Percentiles rank a stretch among this genome's conserved stretches.
phyloP scores from a whole-genome alignment of 2,113 vertebrate genomes.

The Axis porcinus region DNA sequence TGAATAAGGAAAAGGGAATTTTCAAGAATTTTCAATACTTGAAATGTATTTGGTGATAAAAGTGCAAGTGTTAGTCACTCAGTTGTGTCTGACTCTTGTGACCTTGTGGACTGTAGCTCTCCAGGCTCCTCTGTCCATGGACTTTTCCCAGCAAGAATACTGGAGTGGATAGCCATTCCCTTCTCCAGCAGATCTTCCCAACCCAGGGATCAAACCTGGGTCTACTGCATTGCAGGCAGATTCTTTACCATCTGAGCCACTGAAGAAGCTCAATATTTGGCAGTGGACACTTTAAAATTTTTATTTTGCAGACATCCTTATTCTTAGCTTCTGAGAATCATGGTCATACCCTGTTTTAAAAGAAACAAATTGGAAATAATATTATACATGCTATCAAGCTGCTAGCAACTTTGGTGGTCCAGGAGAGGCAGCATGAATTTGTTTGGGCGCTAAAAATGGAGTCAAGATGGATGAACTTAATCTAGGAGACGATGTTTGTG shows the following conservation, averaged over 20 bases:
- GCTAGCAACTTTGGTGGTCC: neutral
- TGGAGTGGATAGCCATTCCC: neutral
- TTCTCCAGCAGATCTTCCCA: rapidly evolving
- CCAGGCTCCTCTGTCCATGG: neutral
- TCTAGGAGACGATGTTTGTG: neutral
- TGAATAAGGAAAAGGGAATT: neutral
- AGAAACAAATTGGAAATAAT: neutral
- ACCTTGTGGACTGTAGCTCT: neutral
- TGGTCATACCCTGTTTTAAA: neutral
- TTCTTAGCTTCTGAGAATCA: neutral
- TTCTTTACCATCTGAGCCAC: neutral
- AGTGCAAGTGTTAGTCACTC: neutral
- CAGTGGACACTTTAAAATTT: neutral
- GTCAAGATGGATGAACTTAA: neutral
- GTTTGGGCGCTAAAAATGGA: neutral
- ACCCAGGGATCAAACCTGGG: neutral
- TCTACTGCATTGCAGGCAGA: neutral
- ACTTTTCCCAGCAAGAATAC: neutral
- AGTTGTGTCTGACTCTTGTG: neutral
- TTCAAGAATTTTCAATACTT: neutral
- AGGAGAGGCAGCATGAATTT: neutral
- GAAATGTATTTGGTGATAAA: neutral
- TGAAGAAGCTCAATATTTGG: neutral
- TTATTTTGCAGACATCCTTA: neutral
- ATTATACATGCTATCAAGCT: neutral